Conservation (phyloP, 2,113 vertebrate genomes). For the Aptenodytes forsteri region DNA sequence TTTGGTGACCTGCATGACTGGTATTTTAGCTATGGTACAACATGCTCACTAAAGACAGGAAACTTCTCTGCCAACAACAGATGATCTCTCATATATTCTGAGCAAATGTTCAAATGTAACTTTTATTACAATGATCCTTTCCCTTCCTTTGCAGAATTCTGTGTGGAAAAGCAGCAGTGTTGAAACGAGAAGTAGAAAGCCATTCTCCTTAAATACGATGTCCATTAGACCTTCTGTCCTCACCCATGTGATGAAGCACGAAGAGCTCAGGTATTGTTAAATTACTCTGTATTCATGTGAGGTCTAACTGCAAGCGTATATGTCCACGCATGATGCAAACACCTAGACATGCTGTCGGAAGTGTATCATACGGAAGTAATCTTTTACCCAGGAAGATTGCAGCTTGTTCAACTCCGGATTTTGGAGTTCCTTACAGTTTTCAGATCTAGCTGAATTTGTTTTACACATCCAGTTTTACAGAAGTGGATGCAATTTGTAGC, state of each 20-base stretch:
- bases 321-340: not conserved
- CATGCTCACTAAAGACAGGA: not conserved
- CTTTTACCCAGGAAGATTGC: not conserved
- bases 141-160: not conserved
- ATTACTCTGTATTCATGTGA: not conserved
- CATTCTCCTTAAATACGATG: not conserved
- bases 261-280: not conserved
- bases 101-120: not conserved
- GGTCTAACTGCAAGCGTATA: not conserved
- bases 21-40: not conserved
- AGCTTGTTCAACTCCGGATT: not conserved
- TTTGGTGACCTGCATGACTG: not conserved
- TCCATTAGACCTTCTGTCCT: not conserved
- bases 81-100: not conserved
- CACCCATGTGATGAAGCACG: accelerated
- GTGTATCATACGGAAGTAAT: not conserved
- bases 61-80: not conserved
- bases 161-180: not conserved
- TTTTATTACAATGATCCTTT: not conserved
- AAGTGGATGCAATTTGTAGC: not conserved
- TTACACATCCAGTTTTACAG: not conserved
- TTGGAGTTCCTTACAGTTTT: not conserved
- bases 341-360: not conserved
- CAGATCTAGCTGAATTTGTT: not conserved
- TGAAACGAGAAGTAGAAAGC: not conserved